Base-by-base conservation (phyloP, 2,797 vertebrate species). In the Austrolebias charrua region DNA sequence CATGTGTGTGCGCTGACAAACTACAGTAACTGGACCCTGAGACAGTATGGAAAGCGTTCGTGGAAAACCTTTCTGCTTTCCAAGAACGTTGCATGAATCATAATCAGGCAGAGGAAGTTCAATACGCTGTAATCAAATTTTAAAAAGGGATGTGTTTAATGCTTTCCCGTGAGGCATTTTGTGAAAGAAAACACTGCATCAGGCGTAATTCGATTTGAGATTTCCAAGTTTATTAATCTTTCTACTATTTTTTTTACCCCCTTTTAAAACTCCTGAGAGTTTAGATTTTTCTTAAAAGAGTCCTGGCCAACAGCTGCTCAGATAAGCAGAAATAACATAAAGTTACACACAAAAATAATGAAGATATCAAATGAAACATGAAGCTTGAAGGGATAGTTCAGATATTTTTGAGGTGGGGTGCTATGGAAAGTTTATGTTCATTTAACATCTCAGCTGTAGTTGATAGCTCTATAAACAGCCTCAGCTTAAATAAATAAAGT, bases 61-160 rank as follows among this genome's bases (percentile, higher is more conserved):
- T 52, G 68, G 74, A 81, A 79, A 73, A 44, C 61, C 14, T 6
- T 43, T 18, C 33, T 45, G 15, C 55, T 79, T 71, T 72, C 55
- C 58, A 73, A 52, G 47, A 73, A 76, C 68, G 38, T 69, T 13
- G 6, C 59, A 55, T 79, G 57, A 73, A 74, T 70, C 55, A 20
- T 60, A 71, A 75, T 70, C 52, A 78, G 24, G 56, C 5, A 29
- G 44, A 46, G 11, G 11, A 49, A 55, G 28, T 33, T 70, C 16
- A 60, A 59, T 50, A 56, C 0, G 6, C 51, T 62, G 19, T 54
- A 15, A 71, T 66, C 40, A n/a, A 10, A 13, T 33, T 58, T 11
- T 59, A 46, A 42, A 64, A 68, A 7, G 51, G 28, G 54, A 52
- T 29, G n/a, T 52, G 43, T 56, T 60, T 72, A 33, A 57, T 43